Evolutionary conservation across 2,797 vertebrate species (phyloP).

Genomic region (Thalassophryne amazonica): DNA sequence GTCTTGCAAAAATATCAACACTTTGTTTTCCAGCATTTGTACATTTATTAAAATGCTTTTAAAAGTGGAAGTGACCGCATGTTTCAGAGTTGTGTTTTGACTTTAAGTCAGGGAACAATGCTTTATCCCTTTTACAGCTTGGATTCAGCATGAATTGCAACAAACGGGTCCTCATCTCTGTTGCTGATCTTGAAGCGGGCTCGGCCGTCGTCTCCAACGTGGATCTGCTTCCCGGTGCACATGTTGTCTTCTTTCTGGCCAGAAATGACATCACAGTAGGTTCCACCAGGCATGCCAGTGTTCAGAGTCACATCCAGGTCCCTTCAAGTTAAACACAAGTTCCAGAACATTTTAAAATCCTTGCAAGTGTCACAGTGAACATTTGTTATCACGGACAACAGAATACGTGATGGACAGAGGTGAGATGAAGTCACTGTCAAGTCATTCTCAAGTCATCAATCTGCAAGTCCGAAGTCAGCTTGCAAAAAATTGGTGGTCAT

Average conservation of each 20-base stretch:
- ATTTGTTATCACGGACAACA: neutral
- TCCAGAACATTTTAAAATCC: neutral
- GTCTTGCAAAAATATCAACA: too few relatives aligned
- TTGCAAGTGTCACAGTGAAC: neutral
- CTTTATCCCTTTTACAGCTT: conserved; percentile 84
- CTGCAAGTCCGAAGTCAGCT: too few relatives aligned
- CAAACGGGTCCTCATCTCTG: conserved; percentile 83
- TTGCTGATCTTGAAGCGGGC: conserved; percentile 85
- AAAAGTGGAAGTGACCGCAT: too few relatives aligned
- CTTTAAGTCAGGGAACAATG: too few relatives aligned
- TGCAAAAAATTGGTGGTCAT: too few relatives aligned
- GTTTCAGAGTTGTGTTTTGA: too few relatives aligned
- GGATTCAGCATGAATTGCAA: conserved; percentile 82
- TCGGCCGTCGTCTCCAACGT: conserved; percentile 74
- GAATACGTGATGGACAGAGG: too few relatives aligned
- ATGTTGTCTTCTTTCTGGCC: conserved; percentile 79
- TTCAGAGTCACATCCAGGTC: conserved; percentile 75
- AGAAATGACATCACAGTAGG: conserved; percentile 92
- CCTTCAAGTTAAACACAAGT: conserved; percentile 64
- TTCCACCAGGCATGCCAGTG: conserved; percentile 86
- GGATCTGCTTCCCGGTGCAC: conserved; percentile 84
- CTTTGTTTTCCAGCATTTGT: too few relatives aligned
- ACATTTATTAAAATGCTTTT: too few relatives aligned
- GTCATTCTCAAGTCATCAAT: too few relatives aligned
- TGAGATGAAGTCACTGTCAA: too few relatives aligned